These are phyloP conservation scores for Nylanderia fulva DNA, from an alignment of 1,140 invertebrate species.

Conservation along the genomic window DNA sequence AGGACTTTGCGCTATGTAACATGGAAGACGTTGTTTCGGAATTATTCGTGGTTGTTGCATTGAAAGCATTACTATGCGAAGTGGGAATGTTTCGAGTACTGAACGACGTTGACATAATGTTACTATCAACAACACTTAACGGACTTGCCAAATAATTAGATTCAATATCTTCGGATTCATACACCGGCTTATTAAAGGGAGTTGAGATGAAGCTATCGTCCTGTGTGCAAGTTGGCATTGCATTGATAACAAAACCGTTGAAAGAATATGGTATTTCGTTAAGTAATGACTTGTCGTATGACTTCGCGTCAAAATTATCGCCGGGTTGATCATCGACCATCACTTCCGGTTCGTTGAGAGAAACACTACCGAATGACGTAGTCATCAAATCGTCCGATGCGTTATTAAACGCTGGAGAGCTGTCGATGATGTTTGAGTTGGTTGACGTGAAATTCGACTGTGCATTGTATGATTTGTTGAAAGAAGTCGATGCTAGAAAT, in stretches of 20 bases:
- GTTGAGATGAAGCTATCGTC: conserved; percentile 73
- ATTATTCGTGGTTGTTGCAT: conserved; percentile 7
- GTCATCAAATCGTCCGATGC: conserved; percentile 76
- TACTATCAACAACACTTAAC: conserved; percentile 71
- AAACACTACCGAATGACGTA: conserved; percentile 75
- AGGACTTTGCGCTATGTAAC: conserved; percentile 41
- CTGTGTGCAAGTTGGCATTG: conserved; percentile 41
- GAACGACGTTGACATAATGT: conserved; percentile 82
- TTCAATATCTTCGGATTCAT: conserved; percentile 70
- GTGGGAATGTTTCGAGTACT: conserved; percentile 67
- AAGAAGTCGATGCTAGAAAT: conserved; percentile 70
- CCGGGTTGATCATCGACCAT: conserved; percentile 21
- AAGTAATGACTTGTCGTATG: conserved; percentile 43
- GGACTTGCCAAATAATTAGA: conserved; percentile 65
- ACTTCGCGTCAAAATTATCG: conserved; percentile 35
- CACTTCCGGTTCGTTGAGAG: conserved; percentile 53
- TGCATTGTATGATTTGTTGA: conserved; percentile 68
- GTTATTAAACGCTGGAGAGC: conserved; percentile 66
- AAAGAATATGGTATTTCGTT: conserved; percentile 66
- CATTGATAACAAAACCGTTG: background rate
- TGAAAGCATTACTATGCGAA: conserved; percentile 59
- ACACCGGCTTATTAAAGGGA: conserved; percentile 70
- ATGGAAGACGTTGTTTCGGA: conserved; percentile 46
- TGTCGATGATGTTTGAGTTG: conserved; percentile 29
- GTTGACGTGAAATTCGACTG: conserved; percentile 45